Base-by-base conservation (phyloP, 1,140 invertebrate species). In the Bombus consobrinus region DNA sequence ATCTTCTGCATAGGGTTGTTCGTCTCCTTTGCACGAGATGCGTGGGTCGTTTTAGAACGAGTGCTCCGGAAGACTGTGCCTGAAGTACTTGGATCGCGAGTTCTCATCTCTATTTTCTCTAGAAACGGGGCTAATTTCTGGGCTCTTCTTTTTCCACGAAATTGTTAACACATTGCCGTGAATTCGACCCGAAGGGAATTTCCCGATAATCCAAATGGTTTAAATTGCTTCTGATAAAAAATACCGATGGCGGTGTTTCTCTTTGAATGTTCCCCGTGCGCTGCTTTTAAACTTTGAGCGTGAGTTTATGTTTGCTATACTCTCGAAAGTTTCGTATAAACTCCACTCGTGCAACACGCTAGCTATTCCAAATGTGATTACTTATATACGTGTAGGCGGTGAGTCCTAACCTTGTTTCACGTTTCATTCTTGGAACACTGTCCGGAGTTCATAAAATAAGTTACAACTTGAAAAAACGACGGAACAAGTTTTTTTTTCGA, bases 181-280 rank as follows among this genome's bases (percentile, higher is more conserved):
- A 32, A 32, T 66, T 66, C 1, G 15, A 6, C 13, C 13, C 15
- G 18, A 3, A 34, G 18, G 32, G 12, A n/a, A 68, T 10, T 25
- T 25, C 1, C 1, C 15, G 18, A 68, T 37, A 9, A 25, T 37
- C 64, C 32, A 10, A 15, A 18, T 32, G n/a, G 18, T 62, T n/a
- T n/a, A 62, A 62, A 62, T 62, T 62, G 73, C 47, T 34, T 57
- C 25, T 28, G 74, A 75, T 76, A 37, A 57, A 57, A 76, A 57
- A 72, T 72, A 41, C 37, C 8, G 13, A 37, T 13, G 47, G n/a
- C 53, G 41, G 10, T 53, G 13, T 25, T 34, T 57, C 74, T 25
- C 34, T 32, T 28, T 57, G 22, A 57, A 13, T 18, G 32, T n/a
- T 57, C 2, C 32, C 25, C n/a, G 47, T 22, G 25, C 15, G n/a